A percentile compares a stretch with the other conserved stretches of the same genome.
Conservation (phyloP, 2,113 vertebrate genomes). For the Microcebus murinus region DNA sequence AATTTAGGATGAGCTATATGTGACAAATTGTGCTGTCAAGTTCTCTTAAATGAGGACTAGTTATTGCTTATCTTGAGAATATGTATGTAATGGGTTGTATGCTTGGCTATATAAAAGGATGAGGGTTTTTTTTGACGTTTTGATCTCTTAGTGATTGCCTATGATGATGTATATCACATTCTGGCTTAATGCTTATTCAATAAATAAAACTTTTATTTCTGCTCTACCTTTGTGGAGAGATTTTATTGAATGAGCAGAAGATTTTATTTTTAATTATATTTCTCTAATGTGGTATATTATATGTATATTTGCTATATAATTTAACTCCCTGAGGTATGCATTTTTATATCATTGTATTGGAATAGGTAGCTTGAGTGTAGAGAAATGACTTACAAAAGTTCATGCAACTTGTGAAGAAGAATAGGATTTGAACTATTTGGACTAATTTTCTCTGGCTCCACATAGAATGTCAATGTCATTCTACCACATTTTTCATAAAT, state of each 20-base stretch:
- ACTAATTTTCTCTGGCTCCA: neutral
- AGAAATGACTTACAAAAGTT: neutral
- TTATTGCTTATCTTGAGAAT: neutral
- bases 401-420: neutral
- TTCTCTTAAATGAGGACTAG: neutral
- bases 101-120: neutral
- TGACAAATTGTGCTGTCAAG: neutral
- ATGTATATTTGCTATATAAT: neutral
- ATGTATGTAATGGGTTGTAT: neutral
- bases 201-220: neutral
- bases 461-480: neutral
- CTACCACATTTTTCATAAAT: neutral
- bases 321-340: neutral
- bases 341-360: neutral
- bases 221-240: neutral
- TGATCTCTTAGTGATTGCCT: neutral
- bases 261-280: constrained; percentile 10
- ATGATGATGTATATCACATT: neutral
- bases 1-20: neutral
- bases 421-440: neutral
- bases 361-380: neutral
- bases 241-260: neutral
- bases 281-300: neutral
- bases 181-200: neutral
- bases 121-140: neutral